phyloP scores from a whole-genome alignment of 2,797 vertebrate genomes.

The Pitangus sulphuratus region DNA sequence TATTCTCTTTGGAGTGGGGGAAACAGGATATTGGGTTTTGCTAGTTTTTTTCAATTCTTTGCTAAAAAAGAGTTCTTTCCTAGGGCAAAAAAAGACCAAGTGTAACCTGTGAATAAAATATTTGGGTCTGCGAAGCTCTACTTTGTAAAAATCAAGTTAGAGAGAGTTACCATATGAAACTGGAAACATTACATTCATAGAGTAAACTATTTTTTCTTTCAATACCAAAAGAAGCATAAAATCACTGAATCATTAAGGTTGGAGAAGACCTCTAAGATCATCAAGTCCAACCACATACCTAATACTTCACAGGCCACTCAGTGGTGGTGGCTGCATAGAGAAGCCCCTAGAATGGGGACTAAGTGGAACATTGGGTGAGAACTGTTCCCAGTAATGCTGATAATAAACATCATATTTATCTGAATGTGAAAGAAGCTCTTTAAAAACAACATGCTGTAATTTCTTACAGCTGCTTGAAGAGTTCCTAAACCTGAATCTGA shows the following conservation, averaged over 20 bases:
- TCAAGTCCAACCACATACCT: background rate
- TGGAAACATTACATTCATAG: background rate
- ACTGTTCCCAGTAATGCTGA: background rate
- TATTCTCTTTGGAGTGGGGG: background rate
- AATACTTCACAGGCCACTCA: background rate
- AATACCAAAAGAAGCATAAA: background rate
- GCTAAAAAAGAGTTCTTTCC: background rate
- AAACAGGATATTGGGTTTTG: background rate
- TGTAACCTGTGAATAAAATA: background rate
- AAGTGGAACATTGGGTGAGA: fast-evolving
- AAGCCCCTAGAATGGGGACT: background rate
- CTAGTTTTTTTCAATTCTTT: fast-evolving
- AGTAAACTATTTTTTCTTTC: background rate
- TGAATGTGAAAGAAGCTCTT: background rate
- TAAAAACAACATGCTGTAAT: background rate
- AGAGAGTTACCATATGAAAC: background rate
- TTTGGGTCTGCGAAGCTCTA: background rate
- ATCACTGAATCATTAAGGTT: background rate
- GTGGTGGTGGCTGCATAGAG: background rate
- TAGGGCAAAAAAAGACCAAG: background rate
- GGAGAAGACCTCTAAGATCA: background rate
- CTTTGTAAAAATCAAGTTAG: background rate
- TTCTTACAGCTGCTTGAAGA: background rate
- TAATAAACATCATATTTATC: background rate
- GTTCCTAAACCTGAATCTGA: background rate